A percentile compares a stretch with the other conserved stretches of the same genome.
Conservation (phyloP, 2,797 vertebrate genomes). For the Phalanger gymnotis region DNA sequence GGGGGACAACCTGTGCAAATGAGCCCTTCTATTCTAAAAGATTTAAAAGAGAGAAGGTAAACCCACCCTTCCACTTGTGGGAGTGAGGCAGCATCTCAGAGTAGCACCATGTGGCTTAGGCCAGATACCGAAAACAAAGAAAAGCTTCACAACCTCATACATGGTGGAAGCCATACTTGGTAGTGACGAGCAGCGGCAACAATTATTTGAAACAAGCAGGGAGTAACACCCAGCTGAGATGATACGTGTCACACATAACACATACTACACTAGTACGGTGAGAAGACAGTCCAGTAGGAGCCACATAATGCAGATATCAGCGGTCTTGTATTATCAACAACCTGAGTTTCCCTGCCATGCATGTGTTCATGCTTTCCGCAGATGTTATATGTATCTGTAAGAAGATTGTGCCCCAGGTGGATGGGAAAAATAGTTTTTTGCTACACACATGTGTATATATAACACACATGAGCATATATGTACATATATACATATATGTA, state of each 20-base stretch:
- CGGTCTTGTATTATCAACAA: not conserved
- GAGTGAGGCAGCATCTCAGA: not conserved
- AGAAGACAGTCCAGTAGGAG: not conserved
- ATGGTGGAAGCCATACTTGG: not conserved
- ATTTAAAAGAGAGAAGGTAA: not conserved
- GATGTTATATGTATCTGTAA: not conserved
- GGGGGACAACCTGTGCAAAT: not conserved
- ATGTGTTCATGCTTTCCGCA: not conserved
- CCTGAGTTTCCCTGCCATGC: not conserved
- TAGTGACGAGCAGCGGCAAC: not conserved
- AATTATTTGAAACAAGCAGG: not conserved
- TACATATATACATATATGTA: no score
- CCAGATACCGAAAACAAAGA: not conserved
- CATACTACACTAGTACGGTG: not conserved
- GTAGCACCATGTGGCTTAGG: not conserved
- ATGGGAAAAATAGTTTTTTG: not conserved
- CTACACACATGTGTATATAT: not conserved
- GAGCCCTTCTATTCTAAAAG: not conserved
- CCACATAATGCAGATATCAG: not conserved
- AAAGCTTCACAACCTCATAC: not conserved
- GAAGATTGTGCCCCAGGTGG: not conserved
- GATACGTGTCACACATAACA: not conserved
- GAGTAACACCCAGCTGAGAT: not conserved
- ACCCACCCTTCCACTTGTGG: not conserved
- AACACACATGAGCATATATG: no score